Conservation (phyloP, 1,140 invertebrate genomes). For the Zophobas atratus region DNA sequence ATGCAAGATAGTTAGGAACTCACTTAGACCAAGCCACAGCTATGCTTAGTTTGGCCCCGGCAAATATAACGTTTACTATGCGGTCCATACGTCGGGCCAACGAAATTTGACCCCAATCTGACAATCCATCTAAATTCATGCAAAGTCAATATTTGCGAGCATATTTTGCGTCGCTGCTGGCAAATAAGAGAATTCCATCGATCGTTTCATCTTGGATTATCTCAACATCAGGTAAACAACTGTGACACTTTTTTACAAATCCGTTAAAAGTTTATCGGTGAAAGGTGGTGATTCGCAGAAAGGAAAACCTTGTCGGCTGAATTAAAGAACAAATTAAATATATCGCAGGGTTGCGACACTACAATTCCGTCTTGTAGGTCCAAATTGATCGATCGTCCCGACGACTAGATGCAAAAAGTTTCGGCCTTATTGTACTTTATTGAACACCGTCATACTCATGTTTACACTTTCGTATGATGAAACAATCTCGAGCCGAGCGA, state of each 20-base stretch:
- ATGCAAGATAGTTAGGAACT: too few relatives aligned
- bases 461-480: constrained; percentile 15
- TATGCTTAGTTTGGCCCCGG: neutral
- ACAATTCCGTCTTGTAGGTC: neutral
- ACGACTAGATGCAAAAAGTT: neutral
- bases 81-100: neutral
- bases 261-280: neutral
- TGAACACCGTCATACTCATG: constrained; percentile 2
- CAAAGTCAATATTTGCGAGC: neutral
- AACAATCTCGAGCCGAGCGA: constrained; percentile 18
- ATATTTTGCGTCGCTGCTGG: neutral
- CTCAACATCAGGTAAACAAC: neutral
- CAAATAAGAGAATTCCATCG: neutral
- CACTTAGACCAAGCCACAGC: neutral
- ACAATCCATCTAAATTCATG: constrained; percentile 11
- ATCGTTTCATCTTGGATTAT: neutral
- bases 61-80: constrained; percentile 5
- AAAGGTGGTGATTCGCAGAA: neutral
- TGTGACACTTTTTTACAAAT: neutral
- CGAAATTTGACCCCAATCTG: constrained; percentile 13
- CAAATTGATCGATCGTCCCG: constrained; percentile 26
- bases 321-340: constrained; percentile 5
- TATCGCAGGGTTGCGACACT: constrained; percentile 9
- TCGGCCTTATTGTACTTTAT: constrained; percentile 31
- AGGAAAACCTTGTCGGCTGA: constrained; percentile 3